These are phyloP conservation scores for Centropus bengalensis DNA, from an alignment of 2,113 vertebrate genomes.

Conservation along the genomic window DNA sequence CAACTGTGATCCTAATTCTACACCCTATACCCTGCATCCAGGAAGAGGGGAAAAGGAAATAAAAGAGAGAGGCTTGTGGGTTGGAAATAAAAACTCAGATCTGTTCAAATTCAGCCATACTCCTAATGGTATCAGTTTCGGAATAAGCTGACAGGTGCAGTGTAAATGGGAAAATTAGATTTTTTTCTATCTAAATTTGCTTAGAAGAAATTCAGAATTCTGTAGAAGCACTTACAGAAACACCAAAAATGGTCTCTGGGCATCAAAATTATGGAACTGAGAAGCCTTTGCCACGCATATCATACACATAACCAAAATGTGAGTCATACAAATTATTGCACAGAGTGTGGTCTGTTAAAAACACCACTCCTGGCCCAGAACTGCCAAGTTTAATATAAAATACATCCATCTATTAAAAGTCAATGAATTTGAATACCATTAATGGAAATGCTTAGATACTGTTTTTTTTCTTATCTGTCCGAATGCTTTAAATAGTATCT, in stretches of 20 bases:
- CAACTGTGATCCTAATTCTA: too few species aligned
- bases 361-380: not conserved
- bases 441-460: not conserved
- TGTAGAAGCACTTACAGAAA: slow-evolving; percentile 40
- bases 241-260: slow-evolving; percentile 38
- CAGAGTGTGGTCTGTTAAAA: slow-evolving; percentile 26
- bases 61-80: too few species aligned
- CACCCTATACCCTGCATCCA: too few species aligned
- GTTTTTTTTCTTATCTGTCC: not conserved
- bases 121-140: not conserved
- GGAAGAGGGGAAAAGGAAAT: too few species aligned
- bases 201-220: slow-evolving; percentile 39
- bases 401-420: slow-evolving; percentile 16
- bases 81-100: too few species aligned
- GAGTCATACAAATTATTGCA: slow-evolving; percentile 9
- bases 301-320: not conserved
- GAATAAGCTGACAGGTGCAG: not conserved
- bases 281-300: slow-evolving; percentile 5
- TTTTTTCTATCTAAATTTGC: slow-evolving; percentile 34
- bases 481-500: not conserved
- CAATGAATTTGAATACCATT: not conserved
- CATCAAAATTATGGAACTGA: slow-evolving; percentile 43
- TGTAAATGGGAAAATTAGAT: not conserved
- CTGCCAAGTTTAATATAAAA: slow-evolving; percentile 50
- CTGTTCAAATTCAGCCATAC: slow-evolving; percentile 24